Conservation (phyloP, 1,140 invertebrate genomes). For the Pemphigus obesinymphae region DNA sequence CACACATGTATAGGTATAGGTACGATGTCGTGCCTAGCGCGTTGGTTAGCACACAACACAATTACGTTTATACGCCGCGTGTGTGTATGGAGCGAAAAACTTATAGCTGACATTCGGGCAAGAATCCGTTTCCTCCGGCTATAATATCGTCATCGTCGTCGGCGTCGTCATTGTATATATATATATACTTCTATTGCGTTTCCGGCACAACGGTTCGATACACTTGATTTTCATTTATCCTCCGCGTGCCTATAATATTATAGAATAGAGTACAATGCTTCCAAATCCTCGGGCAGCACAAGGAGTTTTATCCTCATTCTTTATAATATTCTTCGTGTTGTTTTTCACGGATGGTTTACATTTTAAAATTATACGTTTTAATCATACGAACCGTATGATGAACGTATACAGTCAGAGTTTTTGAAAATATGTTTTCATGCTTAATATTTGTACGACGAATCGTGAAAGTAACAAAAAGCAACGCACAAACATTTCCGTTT, state of each 20-base stretch:
- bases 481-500: background rate
- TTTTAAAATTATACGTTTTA: background rate
- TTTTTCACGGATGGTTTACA: background rate
- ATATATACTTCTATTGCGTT: background rate
- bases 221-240: slow-evolving; percentile 6
- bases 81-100: background rate
- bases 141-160: background rate
- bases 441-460: too few species aligned
- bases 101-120: background rate
- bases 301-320: too few species aligned
- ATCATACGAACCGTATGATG: background rate
- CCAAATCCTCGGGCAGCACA: background rate
- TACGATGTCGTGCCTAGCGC: background rate
- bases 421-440: too few species aligned
- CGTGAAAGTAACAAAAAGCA: too few species aligned
- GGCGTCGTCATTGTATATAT: background rate
- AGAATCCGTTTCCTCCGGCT: background rate
- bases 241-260: too few species aligned
- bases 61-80: background rate
- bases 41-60: background rate
- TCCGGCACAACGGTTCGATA: slow-evolving; percentile 22
- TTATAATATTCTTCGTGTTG: too few species aligned
- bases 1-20: too few species aligned
- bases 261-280: background rate
- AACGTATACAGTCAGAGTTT: too few species aligned